Base-by-base conservation (phyloP, 2,797 vertebrate species). In the Cirrhinus mrigala region DNA sequence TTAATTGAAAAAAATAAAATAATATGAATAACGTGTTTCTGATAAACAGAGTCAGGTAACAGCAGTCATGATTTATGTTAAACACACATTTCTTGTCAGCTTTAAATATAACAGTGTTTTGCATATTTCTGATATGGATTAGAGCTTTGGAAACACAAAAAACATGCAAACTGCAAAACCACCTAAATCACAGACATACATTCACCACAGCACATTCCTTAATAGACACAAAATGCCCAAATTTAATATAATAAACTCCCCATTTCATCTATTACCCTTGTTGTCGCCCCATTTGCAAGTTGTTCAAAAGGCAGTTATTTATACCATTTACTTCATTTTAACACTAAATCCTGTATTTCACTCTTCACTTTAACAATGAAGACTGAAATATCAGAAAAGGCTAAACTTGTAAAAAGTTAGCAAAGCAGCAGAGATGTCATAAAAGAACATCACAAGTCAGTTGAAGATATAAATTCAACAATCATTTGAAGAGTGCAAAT, bases 401-500 rank as follows among this genome's bases (percentile, higher is more conserved):
- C 37, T 79, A 48, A 69, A 78, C 22, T 16, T 69, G 75, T n/a
- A 58, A 29, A 69, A 78, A 58, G 52, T n/a, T 70, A 56, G 48
- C 52, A 84, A 84, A 84, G 83, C 76, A 82, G 81, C 70, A 82
- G 40, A 20, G 11, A 50, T 75, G 20, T 64, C 24, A 48, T 37
- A 11, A 74, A 71, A 76, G 11, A 76, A 5, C 29, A 76, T 58
- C 29, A 46, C 8, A 9, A 10, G 18, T 29, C 33, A 20, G 33
- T 70, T 82, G 2, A 82, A 18, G 6, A 60, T 48, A 60, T 60
- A 70, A 40, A 69, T 54, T n/a, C 62, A 29, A 70, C 22, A 71
- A 58, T 82, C 56, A 78, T 37, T 50, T 74, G 5, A 75, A 76
- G 73, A 54, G 82, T 83, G 73, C 73, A 83, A 76, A 83, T 76